These are phyloP conservation scores for Brachyistius frenatus DNA, from an alignment of 2,113 vertebrate genomes.

Conservation along the genomic window DNA sequence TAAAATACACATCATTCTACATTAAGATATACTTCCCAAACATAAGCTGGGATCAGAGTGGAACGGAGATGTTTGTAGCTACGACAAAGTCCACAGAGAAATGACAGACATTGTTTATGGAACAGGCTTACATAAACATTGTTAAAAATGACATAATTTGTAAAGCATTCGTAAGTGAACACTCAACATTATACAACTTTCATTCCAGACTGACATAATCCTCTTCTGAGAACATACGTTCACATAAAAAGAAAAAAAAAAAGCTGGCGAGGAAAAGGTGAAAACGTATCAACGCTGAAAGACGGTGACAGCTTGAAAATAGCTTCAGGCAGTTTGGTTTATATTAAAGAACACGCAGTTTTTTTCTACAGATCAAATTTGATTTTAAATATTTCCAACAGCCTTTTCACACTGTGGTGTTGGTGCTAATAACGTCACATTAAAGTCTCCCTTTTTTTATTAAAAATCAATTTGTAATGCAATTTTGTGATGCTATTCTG, in stretches of 20 bases:
- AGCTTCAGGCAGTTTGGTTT: conserved; percentile 50
- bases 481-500: conserved; percentile 2
- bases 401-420: conserved; percentile 23
- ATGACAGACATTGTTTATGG: conserved; percentile 49
- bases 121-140: conserved; percentile 26
- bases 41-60: conserved; percentile 56
- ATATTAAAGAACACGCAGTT: conserved; percentile 40
- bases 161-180: conserved; percentile 25
- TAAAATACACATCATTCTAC: conserved; percentile 78
- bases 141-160: conserved; percentile 25
- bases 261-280: conserved; percentile 42
- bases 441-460: neutral
- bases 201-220: conserved; percentile 46
- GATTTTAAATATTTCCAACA: conserved; percentile 47
- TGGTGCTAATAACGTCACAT: neutral
- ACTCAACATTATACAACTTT: conserved; percentile 25
- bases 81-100: conserved; percentile 41
- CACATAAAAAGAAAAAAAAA: conserved; percentile 7
- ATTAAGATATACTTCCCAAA: conserved; percentile 72
- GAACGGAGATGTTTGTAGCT: conserved; percentile 4
- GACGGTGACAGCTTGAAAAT: conserved; percentile 62
- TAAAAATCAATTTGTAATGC: neutral
- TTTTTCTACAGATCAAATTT: conserved; percentile 30
- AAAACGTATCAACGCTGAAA: conserved; percentile 51
- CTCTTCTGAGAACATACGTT: conserved; percentile 14